These are phyloP conservation scores for Danio albolineatus DNA, from an alignment of 2,797 vertebrate genomes.

Conservation along the genomic window DNA sequence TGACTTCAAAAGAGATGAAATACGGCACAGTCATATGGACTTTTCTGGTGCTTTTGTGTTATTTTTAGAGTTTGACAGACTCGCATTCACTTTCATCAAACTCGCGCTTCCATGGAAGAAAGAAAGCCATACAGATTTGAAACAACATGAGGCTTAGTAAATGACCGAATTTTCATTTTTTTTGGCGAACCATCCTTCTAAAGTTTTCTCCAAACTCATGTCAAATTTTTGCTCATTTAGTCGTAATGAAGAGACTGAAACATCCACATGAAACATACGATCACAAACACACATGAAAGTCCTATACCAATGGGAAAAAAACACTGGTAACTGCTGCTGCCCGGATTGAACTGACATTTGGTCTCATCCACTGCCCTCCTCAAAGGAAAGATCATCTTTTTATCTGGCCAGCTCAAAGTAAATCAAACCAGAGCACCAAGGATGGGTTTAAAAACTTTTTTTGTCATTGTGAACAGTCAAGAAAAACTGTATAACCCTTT, in stretches of 20 bases:
- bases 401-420: constrained; percentile 69
- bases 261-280: background rate
- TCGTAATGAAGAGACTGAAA: background rate
- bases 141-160: background rate
- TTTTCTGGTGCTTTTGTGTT: background rate
- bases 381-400: constrained; percentile 66
- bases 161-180: background rate
- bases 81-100: constrained; percentile 5
- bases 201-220: background rate
- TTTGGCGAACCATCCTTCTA: background rate
- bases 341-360: constrained; percentile 64
- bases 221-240: constrained; percentile 5
- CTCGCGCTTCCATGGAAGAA: background rate
- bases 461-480: constrained; percentile 39
- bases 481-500: background rate
- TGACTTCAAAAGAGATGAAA: background rate
- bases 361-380: constrained; percentile 49
- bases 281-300: background rate
- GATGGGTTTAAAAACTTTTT: constrained; percentile 11
- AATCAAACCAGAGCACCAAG: constrained; percentile 33
- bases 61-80: background rate
- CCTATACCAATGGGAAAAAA: constrained; percentile 7
- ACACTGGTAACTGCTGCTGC: constrained; percentile 45
- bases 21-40: background rate
- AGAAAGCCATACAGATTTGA: constrained; percentile 3